Conservation (phyloP, 64 coral and sea anemone genomes). For the Catalaphyllia jardinei region DNA sequence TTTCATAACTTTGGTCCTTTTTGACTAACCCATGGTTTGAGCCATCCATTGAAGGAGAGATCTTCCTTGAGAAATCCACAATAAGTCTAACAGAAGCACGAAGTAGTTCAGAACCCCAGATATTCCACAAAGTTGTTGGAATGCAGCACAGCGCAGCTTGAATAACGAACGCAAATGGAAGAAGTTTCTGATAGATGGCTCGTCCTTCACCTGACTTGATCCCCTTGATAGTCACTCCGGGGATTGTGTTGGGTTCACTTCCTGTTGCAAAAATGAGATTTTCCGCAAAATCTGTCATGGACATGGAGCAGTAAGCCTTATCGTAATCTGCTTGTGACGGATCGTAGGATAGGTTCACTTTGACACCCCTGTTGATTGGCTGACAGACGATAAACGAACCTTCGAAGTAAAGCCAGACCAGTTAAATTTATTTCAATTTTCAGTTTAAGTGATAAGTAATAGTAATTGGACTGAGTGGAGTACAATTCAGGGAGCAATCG, state of each 20-base stretch:
- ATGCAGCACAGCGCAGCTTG: constrained; percentile 66
- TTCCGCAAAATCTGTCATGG: constrained; percentile 72
- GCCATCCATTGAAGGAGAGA: not conserved
- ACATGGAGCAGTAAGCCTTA: constrained; percentile 72
- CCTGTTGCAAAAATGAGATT: constrained; percentile 44
- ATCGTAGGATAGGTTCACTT: constrained; percentile 69
- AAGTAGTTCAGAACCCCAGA: constrained; percentile 53
- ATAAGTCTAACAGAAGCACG: constrained; percentile 62
- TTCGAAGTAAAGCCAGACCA: not conserved
- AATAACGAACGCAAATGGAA: constrained; percentile 72
- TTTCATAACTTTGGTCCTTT: not conserved
- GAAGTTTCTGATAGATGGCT: constrained; percentile 65
- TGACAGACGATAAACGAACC: constrained; percentile 68
- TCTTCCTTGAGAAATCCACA: constrained; percentile 4
- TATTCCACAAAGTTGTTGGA: constrained; percentile 65
- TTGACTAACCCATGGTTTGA: not conserved
- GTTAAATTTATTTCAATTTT: not conserved
- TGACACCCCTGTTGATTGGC: constrained; percentile 72
- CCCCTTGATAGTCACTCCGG: constrained; percentile 49
- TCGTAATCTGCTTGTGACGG: constrained; percentile 71
- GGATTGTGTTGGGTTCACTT: constrained; percentile 20
- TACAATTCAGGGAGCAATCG: too few relatives aligned
- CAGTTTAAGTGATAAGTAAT: too few relatives aligned
- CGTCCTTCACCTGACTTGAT: constrained; percentile 53
- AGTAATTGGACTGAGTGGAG: too few relatives aligned